A percentile compares a stretch with the other conserved stretches of the same genome.
Evolutionary conservation across 2,888 invertebrate species (phyloP).

Genomic region (Scaptomyza tumidula): DNA sequence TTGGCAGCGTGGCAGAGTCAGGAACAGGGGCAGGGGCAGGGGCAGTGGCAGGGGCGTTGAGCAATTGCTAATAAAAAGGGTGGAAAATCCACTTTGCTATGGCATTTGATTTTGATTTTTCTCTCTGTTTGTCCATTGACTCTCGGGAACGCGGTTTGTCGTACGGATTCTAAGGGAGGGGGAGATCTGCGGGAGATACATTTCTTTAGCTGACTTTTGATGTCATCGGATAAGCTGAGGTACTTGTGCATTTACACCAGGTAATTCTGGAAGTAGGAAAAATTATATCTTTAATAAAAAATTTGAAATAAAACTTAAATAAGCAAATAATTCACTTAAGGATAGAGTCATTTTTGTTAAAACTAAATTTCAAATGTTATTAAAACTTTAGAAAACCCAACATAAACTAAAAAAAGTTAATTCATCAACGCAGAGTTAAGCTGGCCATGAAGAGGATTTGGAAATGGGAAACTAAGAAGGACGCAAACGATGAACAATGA

Average conservation of each 20-base stretch:
- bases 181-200: constrained; percentile 46
- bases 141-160: constrained; percentile 41
- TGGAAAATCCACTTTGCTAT: constrained; percentile 82
- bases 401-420: constrained; percentile 29
- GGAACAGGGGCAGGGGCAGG: constrained; percentile 23
- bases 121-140: constrained; percentile 57
- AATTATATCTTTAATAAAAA: background rate
- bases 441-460: constrained; percentile 10
- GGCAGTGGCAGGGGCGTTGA: constrained; percentile 38
- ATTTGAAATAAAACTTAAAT: background rate
- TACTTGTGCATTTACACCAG: constrained; percentile 9
- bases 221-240: constrained; percentile 70
- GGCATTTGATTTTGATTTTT: constrained; percentile 82
- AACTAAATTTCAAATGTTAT: background rate
- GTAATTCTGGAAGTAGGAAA: constrained; percentile 10
- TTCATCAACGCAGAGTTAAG: constrained; percentile 29
- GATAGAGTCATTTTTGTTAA: background rate
- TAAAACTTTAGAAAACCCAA: constrained; percentile 2
- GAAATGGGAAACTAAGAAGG: constrained; percentile 14
- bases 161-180: constrained; percentile 12
- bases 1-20: background rate
- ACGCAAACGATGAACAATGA: constrained; percentile 52
- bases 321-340: background rate
- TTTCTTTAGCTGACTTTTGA: constrained; percentile 60
- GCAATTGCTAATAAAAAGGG: constrained; percentile 80